Base-by-base conservation (phyloP, 2,113 vertebrate genomes). In the Chaetura pelagica region DNA sequence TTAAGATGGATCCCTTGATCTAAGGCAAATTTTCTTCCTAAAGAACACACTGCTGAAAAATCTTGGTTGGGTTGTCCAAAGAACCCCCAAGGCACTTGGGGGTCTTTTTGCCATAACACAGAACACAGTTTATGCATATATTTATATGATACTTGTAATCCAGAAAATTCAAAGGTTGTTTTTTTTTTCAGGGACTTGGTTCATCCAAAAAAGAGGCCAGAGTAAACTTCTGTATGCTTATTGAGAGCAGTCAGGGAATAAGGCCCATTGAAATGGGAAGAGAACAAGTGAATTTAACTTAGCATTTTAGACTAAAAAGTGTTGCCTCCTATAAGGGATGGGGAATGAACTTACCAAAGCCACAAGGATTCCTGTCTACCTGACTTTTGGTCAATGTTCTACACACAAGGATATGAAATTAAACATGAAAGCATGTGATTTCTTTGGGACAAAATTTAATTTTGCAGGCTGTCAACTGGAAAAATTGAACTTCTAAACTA, bases 401-500 rank as follows among this genome's bases (percentile, higher is more conserved):
- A 3, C 22, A n/a, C 7, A 4, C 19, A 91, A 57, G 40, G 67
- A 55, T 10, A 78, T 78, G 30, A 88, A 95, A 91, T 94, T 44
- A 93, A 94, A 93, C 40, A 59, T 66, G 93, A 94, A 90, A 87
- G 34, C 93, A 61, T 55, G 20, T 93, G 73, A 93, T 68, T 82
- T 94, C 69, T 76, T 87, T 92, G 80, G 68, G 84, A 91, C n/a
- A 81, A 96, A 97, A 88, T 78, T 30, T 85, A 62, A 83, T 82
- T 95, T 97, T 96, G 69, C 73, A 85, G 59, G 48, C 58, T 93
- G 59, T 73, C 57, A 27, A 4, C 57, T 92, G 90, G 77, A 85
- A 96, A 90, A 97, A 94, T 82, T 89, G 90, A 42, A 89, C 59
- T 58, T 86, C 86, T 92, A 84, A 94, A 86, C 52, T 42, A 92